A percentile compares a stretch with the other conserved stretches of the same genome.
phyloP scores from a whole-genome alignment of 2,888 invertebrate species.

The Epinotia nisella region DNA sequence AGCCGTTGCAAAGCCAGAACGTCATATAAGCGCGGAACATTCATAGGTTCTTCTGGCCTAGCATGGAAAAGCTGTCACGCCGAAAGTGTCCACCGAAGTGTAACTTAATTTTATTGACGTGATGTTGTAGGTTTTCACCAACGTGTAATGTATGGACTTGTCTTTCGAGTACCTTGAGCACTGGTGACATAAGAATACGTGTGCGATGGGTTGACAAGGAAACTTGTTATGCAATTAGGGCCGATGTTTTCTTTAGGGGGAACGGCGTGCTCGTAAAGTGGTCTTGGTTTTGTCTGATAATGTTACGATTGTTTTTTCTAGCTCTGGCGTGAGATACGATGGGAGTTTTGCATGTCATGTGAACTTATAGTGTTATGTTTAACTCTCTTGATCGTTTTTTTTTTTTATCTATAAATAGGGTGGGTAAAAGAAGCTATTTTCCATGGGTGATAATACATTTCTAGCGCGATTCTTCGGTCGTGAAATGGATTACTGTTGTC shows the following conservation, averaged over 20 bases:
- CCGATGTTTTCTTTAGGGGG: conserved; percentile 24
- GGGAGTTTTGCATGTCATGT: not conserved
- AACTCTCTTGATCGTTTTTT: not conserved
- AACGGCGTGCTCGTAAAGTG: not conserved
- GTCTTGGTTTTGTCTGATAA: conserved; percentile 1
- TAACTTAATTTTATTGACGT: conserved; percentile 40
- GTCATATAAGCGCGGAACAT: conserved; percentile 2
- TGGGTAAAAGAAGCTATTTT: too few relatives aligned
- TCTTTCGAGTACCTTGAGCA: not conserved
- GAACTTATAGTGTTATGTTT: not conserved
- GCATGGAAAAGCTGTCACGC: not conserved
- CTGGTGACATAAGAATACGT: conserved; percentile 22
- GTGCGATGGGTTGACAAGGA: conserved; percentile 23
- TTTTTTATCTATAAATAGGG: not conserved
- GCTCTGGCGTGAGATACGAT: not conserved
- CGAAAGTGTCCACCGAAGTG: conserved; percentile 32
- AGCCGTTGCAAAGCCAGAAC: not conserved
- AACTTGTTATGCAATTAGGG: conserved; percentile 39
- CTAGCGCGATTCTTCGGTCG: too few relatives aligned
- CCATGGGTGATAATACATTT: too few relatives aligned
- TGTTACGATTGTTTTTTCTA: conserved; percentile 5
- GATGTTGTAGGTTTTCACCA: conserved; percentile 42
- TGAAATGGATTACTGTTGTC: too few relatives aligned
- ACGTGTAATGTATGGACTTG: conserved; percentile 6
- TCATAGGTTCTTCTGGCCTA: conserved; percentile 1